Evolutionary conservation across 2,797 vertebrate genomes (phyloP), one percentile per base, ranked within the genome.

Genomic region (Sebastes taczanowskii): DNA sequence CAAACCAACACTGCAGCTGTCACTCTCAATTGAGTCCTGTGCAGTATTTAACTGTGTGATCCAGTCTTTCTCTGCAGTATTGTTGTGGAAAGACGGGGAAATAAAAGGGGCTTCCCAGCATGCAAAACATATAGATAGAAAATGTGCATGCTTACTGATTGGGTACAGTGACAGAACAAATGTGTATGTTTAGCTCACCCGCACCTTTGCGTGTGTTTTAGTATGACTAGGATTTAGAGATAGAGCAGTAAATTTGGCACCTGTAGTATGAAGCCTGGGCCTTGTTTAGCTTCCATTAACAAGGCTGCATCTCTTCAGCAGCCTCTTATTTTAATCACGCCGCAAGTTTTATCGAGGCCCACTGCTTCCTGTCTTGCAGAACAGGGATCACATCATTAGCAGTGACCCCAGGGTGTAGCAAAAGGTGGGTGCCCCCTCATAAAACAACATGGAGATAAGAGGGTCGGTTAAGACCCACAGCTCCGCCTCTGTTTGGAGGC

Each of bases 1-100:
- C 94, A 93, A 95, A 93, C 88, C 90, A 89, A 94, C 94, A 95
- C 93, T 92, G 95, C 95, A 94, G 95, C 94, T 93, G 92, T 93
- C 92, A 92, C 71, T 93, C 79, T 92, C 80, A 87, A 78, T 90
- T 88, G 83, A 94, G 88, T 87, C 89, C 80, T 89, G 78, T 90
- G 84, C 83, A 87, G 82, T 69, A 74, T 91, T 88, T 84, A 86
- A 86, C 83, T 92, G 89, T 93, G 84, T 93, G 81, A 91, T 85
- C 63, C 73, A 74, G 53, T 22, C 23, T 80, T 73, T 80, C 30
- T 80, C 61, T 79, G 59, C 82, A 72, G 32, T 60, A 74, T 34
- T 86, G 70, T 89, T 85, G 53, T 79, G 38, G 62, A 78, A 77
- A 84, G 64, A 80, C 14, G 4, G 74, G 25, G 69, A 75, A 80